phyloP scores from a whole-genome alignment of 2,113 vertebrate genomes.

The Prochilodus magdalenae region DNA sequence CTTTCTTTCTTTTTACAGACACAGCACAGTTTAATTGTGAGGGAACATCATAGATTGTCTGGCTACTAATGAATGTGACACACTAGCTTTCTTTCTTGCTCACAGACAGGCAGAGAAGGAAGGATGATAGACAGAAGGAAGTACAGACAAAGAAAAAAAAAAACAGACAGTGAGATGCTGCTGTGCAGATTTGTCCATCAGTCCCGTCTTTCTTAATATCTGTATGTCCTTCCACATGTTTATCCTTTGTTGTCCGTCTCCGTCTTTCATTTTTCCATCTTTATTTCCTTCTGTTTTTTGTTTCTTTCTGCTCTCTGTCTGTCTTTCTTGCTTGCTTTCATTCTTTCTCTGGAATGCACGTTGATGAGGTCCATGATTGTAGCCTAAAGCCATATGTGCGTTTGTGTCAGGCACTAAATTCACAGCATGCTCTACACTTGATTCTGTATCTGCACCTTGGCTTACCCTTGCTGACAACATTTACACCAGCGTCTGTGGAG shows the following conservation, averaged over 20 bases:
- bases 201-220: too few relatives aligned
- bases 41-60: neutral
- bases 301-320: neutral
- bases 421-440: neutral
- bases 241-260: too few relatives aligned
- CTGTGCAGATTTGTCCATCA: too few relatives aligned
- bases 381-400: slow-evolving; percentile 19
- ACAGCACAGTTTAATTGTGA: neutral
- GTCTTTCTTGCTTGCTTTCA: neutral
- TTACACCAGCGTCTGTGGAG: neutral
- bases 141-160: too few relatives aligned
- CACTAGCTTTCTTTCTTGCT: neutral
- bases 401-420: slow-evolving; percentile 5
- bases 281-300: neutral
- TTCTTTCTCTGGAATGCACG: slow-evolving; percentile 26
- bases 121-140: too few relatives aligned
- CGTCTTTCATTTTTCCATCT: neutral
- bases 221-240: too few relatives aligned
- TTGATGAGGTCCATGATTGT: neutral
- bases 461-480: neutral
- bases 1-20: neutral
- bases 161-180: too few relatives aligned
- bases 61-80: neutral
- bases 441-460: neutral
- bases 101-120: too few relatives aligned